Conservation (phyloP, 2,888 invertebrate species). For the Cataglyphis livida region DNA sequence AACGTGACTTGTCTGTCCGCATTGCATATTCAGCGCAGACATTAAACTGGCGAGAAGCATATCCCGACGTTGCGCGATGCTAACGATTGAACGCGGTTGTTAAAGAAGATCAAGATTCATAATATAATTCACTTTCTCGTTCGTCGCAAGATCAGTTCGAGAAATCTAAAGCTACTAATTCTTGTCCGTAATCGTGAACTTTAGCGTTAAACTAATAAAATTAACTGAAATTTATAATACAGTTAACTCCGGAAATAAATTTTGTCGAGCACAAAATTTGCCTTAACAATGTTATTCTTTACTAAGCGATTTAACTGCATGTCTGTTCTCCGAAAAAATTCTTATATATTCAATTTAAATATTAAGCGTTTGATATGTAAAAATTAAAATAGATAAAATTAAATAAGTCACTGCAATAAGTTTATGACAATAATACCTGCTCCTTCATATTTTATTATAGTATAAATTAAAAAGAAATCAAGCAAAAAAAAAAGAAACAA, state of each 20-base stretch:
- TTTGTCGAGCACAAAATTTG: conserved; percentile 26
- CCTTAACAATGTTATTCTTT: conserved; percentile 25
- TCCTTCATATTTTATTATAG: neutral
- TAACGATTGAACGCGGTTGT: conserved; percentile 34
- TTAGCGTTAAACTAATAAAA: conserved; percentile 9
- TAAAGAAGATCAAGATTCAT: conserved; percentile 26
- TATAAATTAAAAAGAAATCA: neutral
- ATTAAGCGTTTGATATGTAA: conserved; percentile 32
- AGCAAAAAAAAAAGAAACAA: neutral
- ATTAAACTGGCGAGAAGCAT: conserved; percentile 20
- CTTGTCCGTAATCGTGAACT: neutral
- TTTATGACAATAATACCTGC: neutral
- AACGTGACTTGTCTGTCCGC: neutral
- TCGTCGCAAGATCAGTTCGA: neutral
- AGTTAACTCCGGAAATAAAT: conserved; percentile 14
- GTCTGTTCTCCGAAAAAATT: neutral
- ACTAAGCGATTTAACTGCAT: conserved; percentile 23
- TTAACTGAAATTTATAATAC: conserved; percentile 19
- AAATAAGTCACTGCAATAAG: neutral
- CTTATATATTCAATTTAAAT: neutral
- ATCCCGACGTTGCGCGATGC: conserved; percentile 11
- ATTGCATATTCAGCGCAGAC: conserved; percentile 40
- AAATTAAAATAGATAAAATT: conserved; percentile 35
- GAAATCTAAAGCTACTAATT: conserved; percentile 34
- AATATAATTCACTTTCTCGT: conserved; percentile 20